phyloP scores from a whole-genome alignment of 1,140 invertebrate genomes.

The Triops longicaudatus region DNA sequence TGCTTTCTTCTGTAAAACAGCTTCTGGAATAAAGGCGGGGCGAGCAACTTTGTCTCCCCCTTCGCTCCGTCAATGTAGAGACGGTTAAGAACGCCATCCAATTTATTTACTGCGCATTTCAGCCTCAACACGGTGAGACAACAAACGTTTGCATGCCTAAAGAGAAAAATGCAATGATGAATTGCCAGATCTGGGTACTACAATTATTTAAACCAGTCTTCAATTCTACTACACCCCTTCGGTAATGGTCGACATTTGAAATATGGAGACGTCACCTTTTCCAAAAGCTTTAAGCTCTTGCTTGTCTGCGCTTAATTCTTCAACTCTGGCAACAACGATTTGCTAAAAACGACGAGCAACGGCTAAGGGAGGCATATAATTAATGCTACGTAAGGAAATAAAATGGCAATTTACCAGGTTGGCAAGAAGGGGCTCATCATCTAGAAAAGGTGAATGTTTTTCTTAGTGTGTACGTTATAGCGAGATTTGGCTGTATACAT shows the following conservation, averaged over 20 bases:
- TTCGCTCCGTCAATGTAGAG: slow-evolving; percentile 84
- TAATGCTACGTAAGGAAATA: slow-evolving; percentile 13
- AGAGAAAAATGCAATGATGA: background rate
- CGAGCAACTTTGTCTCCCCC: slow-evolving; percentile 66
- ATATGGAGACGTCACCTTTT: slow-evolving; percentile 59
- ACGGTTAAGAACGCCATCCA: slow-evolving; percentile 78
- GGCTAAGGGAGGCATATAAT: slow-evolving; percentile 47
- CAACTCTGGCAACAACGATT: slow-evolving; percentile 71
- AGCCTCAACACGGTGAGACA: slow-evolving; percentile 81
- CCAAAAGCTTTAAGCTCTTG: slow-evolving; percentile 50
- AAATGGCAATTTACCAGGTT: slow-evolving; percentile 60
- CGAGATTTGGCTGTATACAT: no score
- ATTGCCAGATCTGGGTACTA: slow-evolving; percentile 21
- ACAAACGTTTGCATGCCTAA: slow-evolving; percentile 82
- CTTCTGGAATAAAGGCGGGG: slow-evolving; percentile 66
- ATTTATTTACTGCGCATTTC: slow-evolving; percentile 89
- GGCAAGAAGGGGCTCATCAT: slow-evolving; percentile 89
- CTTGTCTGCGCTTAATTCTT: slow-evolving; percentile 67
- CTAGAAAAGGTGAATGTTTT: slow-evolving; percentile 84
- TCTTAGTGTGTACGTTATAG: no score
- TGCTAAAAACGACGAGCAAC: slow-evolving; percentile 84
- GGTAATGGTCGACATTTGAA: slow-evolving; percentile 88
- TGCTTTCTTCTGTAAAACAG: slow-evolving; percentile 51
- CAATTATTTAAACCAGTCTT: slow-evolving; percentile 53
- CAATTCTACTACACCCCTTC: slow-evolving; percentile 88